phyloP scores from a whole-genome alignment of 2,113 vertebrate genomes.

The Lucifuga dentata region DNA sequence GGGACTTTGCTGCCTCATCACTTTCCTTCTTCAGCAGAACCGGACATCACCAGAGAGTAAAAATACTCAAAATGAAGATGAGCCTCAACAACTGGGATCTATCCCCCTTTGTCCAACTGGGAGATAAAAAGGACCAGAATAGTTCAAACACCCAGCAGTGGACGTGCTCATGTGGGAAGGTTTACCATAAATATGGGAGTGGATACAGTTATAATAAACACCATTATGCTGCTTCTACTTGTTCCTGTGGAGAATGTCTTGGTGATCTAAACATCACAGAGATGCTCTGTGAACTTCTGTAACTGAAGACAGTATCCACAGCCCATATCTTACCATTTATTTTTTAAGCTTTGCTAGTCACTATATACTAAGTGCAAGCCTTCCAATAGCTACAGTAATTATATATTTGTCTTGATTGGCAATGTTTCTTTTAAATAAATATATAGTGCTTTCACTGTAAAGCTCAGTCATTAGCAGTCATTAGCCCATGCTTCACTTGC shows the following conservation, averaged over 20 bases:
- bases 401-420: too few species aligned
- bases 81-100: not conserved
- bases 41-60: slow-evolving; percentile 20
- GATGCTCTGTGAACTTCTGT: slow-evolving; percentile 56
- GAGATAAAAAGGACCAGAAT: too few species aligned
- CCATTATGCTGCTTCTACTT: too few species aligned
- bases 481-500: too few species aligned
- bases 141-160: not conserved
- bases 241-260: slow-evolving; percentile 16
- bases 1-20: slow-evolving; percentile 6
- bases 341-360: not conserved
- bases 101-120: slow-evolving; percentile 49
- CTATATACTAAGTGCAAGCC: too few species aligned
- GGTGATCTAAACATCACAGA: not conserved
- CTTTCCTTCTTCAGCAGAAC: slow-evolving; percentile 62
- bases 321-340: too few species aligned
- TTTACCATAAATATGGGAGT: rapidly evolving
- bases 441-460: too few species aligned
- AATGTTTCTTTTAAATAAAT: too few species aligned
- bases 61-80: slow-evolving; percentile 26
- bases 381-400: too few species aligned
- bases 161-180: slow-evolving; percentile 12
- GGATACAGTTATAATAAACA: rapidly evolving
- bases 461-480: too few species aligned
- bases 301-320: not conserved